Evolutionary conservation across 1,140 invertebrate genomes (phyloP).

Genomic region (Drosophila ercepeae): DNA sequence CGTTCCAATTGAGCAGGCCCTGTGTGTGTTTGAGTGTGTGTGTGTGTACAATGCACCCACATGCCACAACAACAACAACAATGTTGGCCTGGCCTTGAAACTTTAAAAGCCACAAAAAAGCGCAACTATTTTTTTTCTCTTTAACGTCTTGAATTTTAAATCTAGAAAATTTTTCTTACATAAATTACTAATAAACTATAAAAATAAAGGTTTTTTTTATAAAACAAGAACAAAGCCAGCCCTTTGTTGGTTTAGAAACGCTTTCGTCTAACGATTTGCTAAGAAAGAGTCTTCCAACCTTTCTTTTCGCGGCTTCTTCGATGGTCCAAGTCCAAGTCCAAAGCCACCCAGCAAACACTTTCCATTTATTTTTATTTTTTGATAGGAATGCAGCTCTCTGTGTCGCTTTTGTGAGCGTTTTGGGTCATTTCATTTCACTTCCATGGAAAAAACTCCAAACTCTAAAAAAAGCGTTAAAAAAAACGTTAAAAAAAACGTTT

Average conservation of each 20-base stretch:
- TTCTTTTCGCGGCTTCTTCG: conserved; percentile 7
- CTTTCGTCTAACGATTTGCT: conserved; percentile 1
- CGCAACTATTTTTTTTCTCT: conserved; percentile 25
- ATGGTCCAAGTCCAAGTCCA: conserved; percentile 17
- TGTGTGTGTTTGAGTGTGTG: neutral
- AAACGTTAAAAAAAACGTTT: too few relatives aligned
- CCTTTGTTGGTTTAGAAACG: neutral
- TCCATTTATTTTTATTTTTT: conserved; percentile 37
- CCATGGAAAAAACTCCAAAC: conserved; percentile 39
- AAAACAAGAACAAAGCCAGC: neutral
- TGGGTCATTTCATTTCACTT: conserved; percentile 58
- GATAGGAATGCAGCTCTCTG: conserved; percentile 15
- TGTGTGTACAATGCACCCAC: conserved; percentile 42
- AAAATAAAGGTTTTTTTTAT: neutral
- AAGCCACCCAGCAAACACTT: conserved; percentile 31
- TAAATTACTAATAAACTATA: neutral
- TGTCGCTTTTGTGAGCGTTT: conserved; percentile 32
- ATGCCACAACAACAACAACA: conserved; percentile 23
- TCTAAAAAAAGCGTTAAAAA: too few relatives aligned
- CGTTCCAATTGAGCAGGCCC: conserved; percentile 48
- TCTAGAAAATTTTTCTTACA: neutral
- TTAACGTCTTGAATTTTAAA: conserved; percentile 29
- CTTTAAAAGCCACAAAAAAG: conserved; percentile 25
- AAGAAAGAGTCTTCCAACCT: conserved; percentile 7
- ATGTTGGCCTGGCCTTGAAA: conserved; percentile 46